These are phyloP conservation scores for Zosterops lateralis DNA, from an alignment of 2,113 vertebrate species.

Conservation along the genomic window DNA sequence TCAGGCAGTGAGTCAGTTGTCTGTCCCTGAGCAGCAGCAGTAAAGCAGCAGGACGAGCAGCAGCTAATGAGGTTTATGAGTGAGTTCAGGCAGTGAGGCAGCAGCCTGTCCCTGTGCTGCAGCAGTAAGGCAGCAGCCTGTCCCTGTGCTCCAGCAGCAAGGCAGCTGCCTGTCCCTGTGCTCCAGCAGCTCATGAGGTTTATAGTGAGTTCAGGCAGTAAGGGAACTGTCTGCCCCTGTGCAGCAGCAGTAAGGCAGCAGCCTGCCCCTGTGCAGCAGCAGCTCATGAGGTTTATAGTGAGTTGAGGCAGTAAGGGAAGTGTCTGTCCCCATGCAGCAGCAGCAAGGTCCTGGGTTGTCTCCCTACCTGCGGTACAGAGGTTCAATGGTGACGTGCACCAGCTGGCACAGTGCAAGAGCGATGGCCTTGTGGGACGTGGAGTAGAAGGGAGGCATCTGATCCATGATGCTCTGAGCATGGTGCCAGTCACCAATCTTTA, in stretches of 20 bases:
- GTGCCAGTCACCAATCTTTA: constrained; percentile 96
- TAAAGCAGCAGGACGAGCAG: neutral
- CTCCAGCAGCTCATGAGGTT: neutral
- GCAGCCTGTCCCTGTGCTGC: no score
- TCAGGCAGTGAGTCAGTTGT: neutral
- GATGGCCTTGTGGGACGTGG: constrained; percentile 92
- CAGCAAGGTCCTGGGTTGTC: no score
- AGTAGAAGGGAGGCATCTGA: constrained; percentile 95
- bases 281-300: neutral
- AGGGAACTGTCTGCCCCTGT: neutral
- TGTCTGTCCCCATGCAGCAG: neutral
- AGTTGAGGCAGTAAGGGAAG: neutral
- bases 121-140: no score
- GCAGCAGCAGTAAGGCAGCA: neutral
- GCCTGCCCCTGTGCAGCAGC: no score
- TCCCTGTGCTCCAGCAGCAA: no score
- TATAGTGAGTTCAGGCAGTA: neutral
- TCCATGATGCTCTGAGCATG: constrained; percentile 97
- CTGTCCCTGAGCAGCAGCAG: no score
- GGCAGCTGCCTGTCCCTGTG: no score
- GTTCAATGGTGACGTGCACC: constrained; percentile 92
- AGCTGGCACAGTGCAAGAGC: constrained; percentile 93
- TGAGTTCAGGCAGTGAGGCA: no score
- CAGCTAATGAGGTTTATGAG: no score
- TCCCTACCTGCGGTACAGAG: constrained; percentile 88